Evolutionary conservation across 2,797 vertebrate species (phyloP).

Genomic region (Schizothorax lantsangensis): DNA sequence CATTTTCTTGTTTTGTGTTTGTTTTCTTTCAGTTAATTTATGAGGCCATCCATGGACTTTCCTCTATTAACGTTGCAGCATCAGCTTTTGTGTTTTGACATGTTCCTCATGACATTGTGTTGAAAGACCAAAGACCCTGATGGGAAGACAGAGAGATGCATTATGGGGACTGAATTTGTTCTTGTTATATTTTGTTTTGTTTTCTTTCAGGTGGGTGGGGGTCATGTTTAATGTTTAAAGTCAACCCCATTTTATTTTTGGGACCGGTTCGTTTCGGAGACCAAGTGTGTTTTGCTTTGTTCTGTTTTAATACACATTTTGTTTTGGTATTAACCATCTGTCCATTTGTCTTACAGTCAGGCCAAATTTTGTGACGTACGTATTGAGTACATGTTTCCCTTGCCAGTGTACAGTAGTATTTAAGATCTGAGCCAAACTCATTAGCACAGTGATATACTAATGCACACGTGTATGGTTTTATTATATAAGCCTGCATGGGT

Average conservation of each 20-base stretch:
- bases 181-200: slow-evolving; percentile 46
- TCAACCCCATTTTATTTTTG: slow-evolving; percentile 5
- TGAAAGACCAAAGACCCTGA: slow-evolving; percentile 83
- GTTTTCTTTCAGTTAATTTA: slow-evolving; percentile 86
- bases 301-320: slow-evolving; percentile 1
- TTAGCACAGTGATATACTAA: slow-evolving; percentile 38
- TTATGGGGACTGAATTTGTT: slow-evolving; percentile 43
- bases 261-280: neutral
- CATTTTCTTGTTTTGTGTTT: slow-evolving; percentile 72
- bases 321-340: slow-evolving; percentile 37
- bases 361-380: slow-evolving; percentile 41
- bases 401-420: slow-evolving; percentile 49
- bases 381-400: slow-evolving; percentile 5
- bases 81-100: slow-evolving; percentile 69
- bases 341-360: slow-evolving; percentile 24
- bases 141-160: slow-evolving; percentile 49
- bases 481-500: slow-evolving; percentile 61
- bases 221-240: slow-evolving; percentile 54
- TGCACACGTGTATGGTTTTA: slow-evolving; percentile 67
- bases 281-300: neutral
- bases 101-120: slow-evolving; percentile 81
- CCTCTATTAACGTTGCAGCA: slow-evolving; percentile 77
- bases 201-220: slow-evolving; percentile 52
- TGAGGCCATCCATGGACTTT: slow-evolving; percentile 79
- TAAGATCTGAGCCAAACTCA: slow-evolving; percentile 55